phyloP scores from a whole-genome alignment of 2,888 invertebrate species.

The Copidosoma aretas region DNA sequence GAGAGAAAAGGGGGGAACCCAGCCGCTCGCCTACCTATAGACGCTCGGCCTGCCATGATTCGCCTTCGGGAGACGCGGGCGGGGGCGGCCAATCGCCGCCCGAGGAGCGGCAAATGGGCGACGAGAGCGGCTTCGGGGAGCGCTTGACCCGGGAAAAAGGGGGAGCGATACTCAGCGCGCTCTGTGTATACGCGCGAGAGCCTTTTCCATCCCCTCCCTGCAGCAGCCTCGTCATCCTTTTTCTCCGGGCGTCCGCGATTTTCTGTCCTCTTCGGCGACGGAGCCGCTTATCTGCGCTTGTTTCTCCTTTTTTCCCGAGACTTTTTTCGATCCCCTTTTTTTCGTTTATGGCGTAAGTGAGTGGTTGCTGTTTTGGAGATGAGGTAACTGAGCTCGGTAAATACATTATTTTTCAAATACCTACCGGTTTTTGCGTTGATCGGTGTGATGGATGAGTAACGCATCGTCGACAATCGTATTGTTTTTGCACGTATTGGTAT shows the following conservation, averaged over 20 bases:
- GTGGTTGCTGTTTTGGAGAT: background rate
- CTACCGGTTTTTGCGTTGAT: too few species aligned
- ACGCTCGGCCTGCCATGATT: conserved; percentile 9
- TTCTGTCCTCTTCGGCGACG: background rate
- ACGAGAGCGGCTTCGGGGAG: background rate
- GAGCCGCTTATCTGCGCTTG: background rate
- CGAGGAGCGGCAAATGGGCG: background rate
- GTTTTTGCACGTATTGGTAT: too few species aligned
- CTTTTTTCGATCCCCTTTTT: background rate
- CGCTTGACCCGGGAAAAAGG: background rate
- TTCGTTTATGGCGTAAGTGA: background rate
- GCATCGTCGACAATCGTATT: too few species aligned
- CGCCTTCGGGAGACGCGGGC: conserved; percentile 13
- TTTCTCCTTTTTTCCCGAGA: background rate
- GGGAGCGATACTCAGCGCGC: background rate
- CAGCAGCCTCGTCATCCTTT: background rate
- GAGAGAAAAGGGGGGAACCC: background rate
- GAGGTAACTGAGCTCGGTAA: background rate
- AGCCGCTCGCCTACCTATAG: background rate
- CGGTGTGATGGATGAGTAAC: too few species aligned
- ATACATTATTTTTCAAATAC: too few species aligned
- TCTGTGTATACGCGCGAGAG: background rate
- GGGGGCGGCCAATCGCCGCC: background rate
- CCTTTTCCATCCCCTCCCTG: background rate
- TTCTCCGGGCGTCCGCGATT: background rate